Evolutionary conservation across 2,113 vertebrate genomes (phyloP), one percentile per base, ranked within the genome.

Genomic region (Patagioenas fasciata): DNA sequence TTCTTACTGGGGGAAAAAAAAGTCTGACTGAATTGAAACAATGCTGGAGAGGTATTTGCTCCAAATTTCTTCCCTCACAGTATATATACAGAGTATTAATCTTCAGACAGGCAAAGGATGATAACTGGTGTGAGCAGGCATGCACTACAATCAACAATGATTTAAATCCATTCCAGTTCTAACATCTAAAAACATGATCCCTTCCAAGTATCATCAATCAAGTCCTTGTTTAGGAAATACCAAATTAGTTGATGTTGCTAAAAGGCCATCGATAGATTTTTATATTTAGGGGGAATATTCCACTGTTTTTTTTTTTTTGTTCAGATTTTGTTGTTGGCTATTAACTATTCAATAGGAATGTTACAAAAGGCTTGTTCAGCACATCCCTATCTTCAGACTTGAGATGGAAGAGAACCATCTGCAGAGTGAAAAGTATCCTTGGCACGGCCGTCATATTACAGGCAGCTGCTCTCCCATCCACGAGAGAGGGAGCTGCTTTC

Each of bases 141-240:
- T 57, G 83, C 53, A 57, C 69, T 96, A 36, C 77, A 88, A 81
- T 94, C 93, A 96, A 74, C 65, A 72, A 0, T 50, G 61, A 94
- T 92, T 92, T 95, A 91, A 93, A 60, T 94, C 77, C 88, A 65
- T 90, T 91, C 88, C 88, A 79, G 48, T 81, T 90, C 61, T 93
- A 94, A 50, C n/a, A 2, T 96, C 95, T 87, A 72, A 96, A 95
- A 96, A 94, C 80, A 91, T 81, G 78, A 69, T 80, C 80, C 82
- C 40, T 96, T 96, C 95, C 93, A 96, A 96, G 53, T n/a, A 51
- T 64, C 91, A 97, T 96, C 57, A 96, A 93, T 96, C 92, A 96
- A 83, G 24, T 71, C 60, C 69, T 93, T 86, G 72, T 80, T 96
- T 91, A 96, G 93, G 93, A 95, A 95, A 97, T 95, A 94, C 85